Conservation (phyloP, 2,113 vertebrate species). For the Nanorana parkeri region DNA sequence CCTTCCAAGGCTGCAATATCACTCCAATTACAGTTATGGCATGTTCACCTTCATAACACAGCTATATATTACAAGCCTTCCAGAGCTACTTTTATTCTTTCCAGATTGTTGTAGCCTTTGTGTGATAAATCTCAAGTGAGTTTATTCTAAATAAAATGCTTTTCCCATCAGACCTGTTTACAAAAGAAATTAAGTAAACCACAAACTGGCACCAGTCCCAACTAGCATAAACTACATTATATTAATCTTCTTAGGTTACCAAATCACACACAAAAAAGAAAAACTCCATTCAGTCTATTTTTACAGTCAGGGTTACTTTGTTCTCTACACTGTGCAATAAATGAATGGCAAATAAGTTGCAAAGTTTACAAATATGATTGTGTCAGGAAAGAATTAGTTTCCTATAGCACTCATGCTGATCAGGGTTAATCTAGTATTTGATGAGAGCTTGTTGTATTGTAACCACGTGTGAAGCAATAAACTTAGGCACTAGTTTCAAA, state of each 20-base stretch:
- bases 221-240: conserved; percentile 29
- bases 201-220: conserved; percentile 23
- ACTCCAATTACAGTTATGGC: conserved; percentile 36
- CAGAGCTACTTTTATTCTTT: conserved; percentile 24
- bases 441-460: background rate
- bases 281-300: too few species aligned
- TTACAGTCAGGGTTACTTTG: too few species aligned
- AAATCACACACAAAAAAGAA: background rate
- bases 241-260: background rate
- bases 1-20: conserved; percentile 16
- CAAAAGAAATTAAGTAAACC: conserved; percentile 22
- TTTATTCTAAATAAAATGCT: conserved; percentile 7
- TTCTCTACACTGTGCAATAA: too few species aligned
- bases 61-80: background rate
- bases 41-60: conserved; percentile 50
- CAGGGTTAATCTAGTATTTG: too few species aligned
- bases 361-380: too few species aligned
- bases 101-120: conserved; percentile 11
- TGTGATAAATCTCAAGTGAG: conserved; percentile 28
- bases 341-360: too few species aligned
- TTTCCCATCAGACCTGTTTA: conserved; percentile 14
- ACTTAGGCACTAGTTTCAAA: conserved; percentile 36
- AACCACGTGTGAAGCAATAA: conserved; percentile 34
- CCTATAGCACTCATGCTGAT: too few species aligned
- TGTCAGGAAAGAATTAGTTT: too few species aligned